These are phyloP conservation scores for Xanthorhoe designata DNA, from an alignment of 2,888 invertebrate genomes.

Conservation along the genomic window DNA sequence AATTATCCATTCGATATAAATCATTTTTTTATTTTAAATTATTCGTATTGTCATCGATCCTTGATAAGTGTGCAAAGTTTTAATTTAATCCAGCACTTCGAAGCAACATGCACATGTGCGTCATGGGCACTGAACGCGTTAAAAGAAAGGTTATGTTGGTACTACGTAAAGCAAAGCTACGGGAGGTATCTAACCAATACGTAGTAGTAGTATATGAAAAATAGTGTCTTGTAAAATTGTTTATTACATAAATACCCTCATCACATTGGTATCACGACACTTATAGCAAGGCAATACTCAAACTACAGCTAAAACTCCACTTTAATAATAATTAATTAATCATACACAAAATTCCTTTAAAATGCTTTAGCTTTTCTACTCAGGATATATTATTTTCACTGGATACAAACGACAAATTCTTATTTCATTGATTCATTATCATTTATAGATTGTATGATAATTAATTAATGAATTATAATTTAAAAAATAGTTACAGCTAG, in stretches of 20 bases:
- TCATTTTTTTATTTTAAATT: too few relatives aligned
- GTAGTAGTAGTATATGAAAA: neutral
- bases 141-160: too few relatives aligned
- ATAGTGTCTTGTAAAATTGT: slow-evolving; percentile 35
- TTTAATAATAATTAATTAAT: neutral
- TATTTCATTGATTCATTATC: neutral
- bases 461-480: neutral
- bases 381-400: slow-evolving; percentile 19
- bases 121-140: too few relatives aligned
- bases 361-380: slow-evolving; percentile 8
- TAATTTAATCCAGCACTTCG: too few relatives aligned
- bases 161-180: too few relatives aligned
- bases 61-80: too few relatives aligned
- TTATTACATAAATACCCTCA: slow-evolving; percentile 75
- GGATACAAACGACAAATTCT: slow-evolving; percentile 23
- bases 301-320: neutral
- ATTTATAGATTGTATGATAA: neutral
- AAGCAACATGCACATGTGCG: too few relatives aligned
- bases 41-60: too few relatives aligned
- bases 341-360: slow-evolving; percentile 10
- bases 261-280: slow-evolving; percentile 71
- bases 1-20: too few relatives aligned
- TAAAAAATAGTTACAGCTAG: neutral
- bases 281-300: slow-evolving; percentile 47
- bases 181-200: neutral